Conservation (phyloP, 1,140 invertebrate genomes). For the Drosophila pallidifrons region DNA sequence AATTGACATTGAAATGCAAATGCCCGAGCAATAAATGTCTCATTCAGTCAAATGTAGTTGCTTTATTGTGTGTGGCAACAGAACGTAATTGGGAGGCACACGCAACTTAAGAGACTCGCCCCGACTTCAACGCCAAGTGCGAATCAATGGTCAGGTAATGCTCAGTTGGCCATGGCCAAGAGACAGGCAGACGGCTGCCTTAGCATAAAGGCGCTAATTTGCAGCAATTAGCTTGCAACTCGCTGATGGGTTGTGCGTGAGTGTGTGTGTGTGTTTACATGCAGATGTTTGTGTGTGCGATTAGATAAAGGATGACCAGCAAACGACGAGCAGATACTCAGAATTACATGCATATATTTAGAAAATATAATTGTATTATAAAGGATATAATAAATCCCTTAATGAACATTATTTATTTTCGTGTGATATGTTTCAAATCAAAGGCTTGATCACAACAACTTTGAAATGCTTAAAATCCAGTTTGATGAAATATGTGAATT, state of each 20-base stretch:
- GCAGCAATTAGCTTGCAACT: conserved; percentile 73
- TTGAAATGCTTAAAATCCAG: no score
- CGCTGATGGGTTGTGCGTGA: conserved; percentile 13
- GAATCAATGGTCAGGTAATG: conserved; percentile 43
- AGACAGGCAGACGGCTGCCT: conserved; percentile 28
- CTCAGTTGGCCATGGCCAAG: conserved; percentile 50
- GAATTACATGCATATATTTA: background rate
- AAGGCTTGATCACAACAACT: background rate
- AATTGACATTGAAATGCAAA: conserved; percentile 19
- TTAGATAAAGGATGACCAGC: conserved; percentile 23
- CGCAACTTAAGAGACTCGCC: conserved; percentile 33
- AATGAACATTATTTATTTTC: no score
- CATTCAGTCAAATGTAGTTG: conserved; percentile 42
- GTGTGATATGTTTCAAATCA: background rate
- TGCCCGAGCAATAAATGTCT: conserved; percentile 35
- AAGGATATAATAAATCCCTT: no score
- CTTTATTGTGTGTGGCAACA: conserved; percentile 37
- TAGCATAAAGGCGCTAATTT: conserved; percentile 81
- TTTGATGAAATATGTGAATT: no score
- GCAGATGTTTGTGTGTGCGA: conserved; percentile 9
- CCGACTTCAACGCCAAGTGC: background rate
- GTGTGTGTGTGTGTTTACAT: conserved; percentile 8
- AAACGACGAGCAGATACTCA: conserved; percentile 25
- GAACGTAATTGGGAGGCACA: conserved; percentile 57
- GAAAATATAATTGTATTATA: background rate